A percentile compares a stretch with the other conserved stretches of the same genome.
Evolutionary conservation across 2,113 vertebrate genomes (phyloP).

Genomic region (Rhegmatorhina hoffmannsi): DNA sequence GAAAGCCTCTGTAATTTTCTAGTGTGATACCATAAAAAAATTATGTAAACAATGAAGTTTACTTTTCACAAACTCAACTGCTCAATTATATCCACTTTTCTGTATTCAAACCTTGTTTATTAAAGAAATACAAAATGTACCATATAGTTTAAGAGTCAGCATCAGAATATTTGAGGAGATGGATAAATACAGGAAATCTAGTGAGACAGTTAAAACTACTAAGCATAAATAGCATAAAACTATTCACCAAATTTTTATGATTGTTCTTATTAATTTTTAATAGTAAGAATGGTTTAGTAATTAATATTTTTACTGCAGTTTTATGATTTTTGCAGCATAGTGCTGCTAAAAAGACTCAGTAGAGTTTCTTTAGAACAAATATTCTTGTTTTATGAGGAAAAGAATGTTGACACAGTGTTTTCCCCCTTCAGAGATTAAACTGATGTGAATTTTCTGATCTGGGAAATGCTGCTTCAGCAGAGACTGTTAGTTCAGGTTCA

Average conservation of each 20-base stretch:
- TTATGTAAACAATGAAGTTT: neutral
- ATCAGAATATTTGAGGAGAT: neutral
- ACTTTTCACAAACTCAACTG: neutral
- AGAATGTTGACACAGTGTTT: neutral
- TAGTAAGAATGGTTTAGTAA: neutral
- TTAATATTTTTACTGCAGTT: neutral
- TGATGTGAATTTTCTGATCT: neutral
- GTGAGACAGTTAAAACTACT: neutral
- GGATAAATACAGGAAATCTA: neutral
- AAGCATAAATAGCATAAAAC: neutral
- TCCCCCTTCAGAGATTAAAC: neutral
- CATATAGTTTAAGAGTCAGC: neutral
- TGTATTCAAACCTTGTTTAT: neutral
- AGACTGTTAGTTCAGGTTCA: neutral
- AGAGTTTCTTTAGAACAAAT: neutral
- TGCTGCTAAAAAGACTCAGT: neutral
- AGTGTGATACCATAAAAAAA: neutral
- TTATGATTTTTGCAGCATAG: neutral
- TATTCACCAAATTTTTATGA: neutral
- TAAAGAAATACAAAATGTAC: neutral
- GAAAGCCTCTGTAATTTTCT: neutral
- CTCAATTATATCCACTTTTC: neutral
- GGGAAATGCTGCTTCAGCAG: neutral
- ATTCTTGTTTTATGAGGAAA: neutral
- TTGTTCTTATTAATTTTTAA: neutral